Evolutionary conservation across 2,797 vertebrate genomes (phyloP).

Genomic region (Mormyrus hasselquistii): DNA sequence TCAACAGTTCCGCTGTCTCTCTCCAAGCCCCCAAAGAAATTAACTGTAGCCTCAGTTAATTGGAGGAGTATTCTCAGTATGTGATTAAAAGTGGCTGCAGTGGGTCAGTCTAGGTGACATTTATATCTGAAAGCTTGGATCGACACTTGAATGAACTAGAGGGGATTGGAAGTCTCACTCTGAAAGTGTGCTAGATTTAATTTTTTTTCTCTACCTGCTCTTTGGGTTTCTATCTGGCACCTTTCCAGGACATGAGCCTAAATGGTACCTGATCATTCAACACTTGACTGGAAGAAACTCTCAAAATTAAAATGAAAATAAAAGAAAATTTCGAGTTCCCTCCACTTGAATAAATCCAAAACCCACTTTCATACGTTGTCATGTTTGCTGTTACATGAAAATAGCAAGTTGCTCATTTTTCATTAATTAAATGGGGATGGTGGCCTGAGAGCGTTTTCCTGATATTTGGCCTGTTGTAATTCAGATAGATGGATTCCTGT

Average conservation of each 20-base stretch:
- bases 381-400: background rate
- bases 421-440: background rate
- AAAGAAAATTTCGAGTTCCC: background rate
- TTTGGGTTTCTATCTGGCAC: background rate
- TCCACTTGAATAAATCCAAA: background rate
- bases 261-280: background rate
- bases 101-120: slow-evolving; percentile 3
- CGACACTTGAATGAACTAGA: background rate
- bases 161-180: background rate
- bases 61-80: background rate
- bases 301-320: background rate
- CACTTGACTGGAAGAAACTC: background rate
- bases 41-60: slow-evolving; percentile 2
- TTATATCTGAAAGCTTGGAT: background rate
- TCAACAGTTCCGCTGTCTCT: background rate
- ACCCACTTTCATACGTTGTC: background rate
- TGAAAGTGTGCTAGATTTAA: background rate
- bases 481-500: background rate
- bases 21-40: slow-evolving; percentile 1
- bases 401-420: background rate
- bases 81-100: background rate
- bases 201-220: background rate
- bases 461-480: background rate
- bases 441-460: background rate
- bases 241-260: background rate